Percentiles rank a stretch among this genome's conserved stretches.
Evolutionary conservation across 1,140 invertebrate genomes (phyloP).

Genomic region (Vollenhovia emeryi): DNA sequence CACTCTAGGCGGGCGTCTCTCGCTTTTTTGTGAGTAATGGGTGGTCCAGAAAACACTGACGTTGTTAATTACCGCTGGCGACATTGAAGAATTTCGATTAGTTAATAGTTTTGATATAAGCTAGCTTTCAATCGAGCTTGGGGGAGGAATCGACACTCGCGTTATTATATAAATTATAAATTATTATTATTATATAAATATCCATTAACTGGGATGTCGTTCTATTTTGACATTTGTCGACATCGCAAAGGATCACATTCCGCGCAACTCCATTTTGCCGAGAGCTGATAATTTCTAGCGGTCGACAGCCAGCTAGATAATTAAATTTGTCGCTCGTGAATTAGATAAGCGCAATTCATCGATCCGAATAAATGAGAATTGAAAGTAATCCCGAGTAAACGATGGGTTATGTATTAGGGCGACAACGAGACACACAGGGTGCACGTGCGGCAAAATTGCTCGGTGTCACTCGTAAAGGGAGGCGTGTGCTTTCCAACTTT

Average conservation of each 20-base stretch:
- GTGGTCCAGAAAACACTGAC: no score
- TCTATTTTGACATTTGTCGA: not conserved
- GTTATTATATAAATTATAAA: not conserved
- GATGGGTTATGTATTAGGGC: not conserved
- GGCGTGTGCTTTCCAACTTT: conserved; percentile 50
- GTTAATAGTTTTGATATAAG: no score
- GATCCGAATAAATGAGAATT: not conserved
- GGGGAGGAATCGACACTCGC: not conserved
- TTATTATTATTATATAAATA: not conserved
- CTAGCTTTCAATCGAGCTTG: not conserved
- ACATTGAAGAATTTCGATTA: no score
- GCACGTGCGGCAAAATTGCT: conserved; percentile 54
- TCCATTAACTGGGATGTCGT: not conserved
- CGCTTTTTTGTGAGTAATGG: no score
- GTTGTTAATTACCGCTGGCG: no score
- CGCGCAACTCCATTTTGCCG: not conserved
- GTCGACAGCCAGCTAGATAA: not conserved
- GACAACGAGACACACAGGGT: conserved; percentile 17
- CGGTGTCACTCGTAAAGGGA: conserved; percentile 28
- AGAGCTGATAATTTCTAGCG: not conserved
- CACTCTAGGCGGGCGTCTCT: no score
- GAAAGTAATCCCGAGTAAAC: not conserved
- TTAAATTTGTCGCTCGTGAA: not conserved
- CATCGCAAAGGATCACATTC: not conserved
- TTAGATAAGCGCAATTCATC: not conserved